phyloP scores from a whole-genome alignment of 2,797 vertebrate species.

The Semaprochilodus insignis region DNA sequence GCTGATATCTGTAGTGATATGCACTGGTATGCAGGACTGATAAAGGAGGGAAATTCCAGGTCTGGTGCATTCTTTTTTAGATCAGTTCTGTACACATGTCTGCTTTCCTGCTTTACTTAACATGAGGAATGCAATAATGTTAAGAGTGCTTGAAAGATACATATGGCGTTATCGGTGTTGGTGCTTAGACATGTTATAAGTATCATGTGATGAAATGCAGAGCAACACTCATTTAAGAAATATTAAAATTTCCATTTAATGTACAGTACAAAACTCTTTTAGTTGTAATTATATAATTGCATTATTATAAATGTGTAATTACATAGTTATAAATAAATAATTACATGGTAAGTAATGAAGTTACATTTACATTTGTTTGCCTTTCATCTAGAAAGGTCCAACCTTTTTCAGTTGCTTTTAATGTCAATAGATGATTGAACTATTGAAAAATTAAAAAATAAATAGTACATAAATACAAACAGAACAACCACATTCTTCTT shows the following conservation, averaged over 20 bases:
- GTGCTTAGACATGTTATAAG: constrained; percentile 4
- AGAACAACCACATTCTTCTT: too few relatives aligned
- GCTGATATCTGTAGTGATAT: constrained; percentile 71
- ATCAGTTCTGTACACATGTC: constrained; percentile 33
- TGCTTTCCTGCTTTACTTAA: constrained; percentile 38
- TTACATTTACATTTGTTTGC: neutral
- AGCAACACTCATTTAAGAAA: neutral
- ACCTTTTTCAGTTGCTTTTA: neutral
- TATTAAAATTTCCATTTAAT: too few relatives aligned
- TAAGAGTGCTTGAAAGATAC: constrained; percentile 31
- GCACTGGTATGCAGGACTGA: constrained; percentile 75
- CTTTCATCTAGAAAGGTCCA: rapidly evolving
- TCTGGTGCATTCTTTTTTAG: constrained; percentile 48
- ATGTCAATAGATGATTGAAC: too few relatives aligned
- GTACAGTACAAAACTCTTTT: neutral
- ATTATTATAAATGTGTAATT: too few relatives aligned
- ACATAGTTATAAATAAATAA: neutral
- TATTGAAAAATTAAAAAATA: too few relatives aligned
- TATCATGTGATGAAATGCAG: constrained; percentile 17
- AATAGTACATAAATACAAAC: too few relatives aligned
- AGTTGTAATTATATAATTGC: neutral
- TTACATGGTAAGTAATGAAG: neutral
- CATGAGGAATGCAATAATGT: constrained; percentile 28
- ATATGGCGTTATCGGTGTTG: constrained; percentile 12
- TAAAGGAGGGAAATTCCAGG: constrained; percentile 65